Evolutionary conservation across 2,113 vertebrate species (phyloP).

Genomic region (Tachycineta bicolor): DNA sequence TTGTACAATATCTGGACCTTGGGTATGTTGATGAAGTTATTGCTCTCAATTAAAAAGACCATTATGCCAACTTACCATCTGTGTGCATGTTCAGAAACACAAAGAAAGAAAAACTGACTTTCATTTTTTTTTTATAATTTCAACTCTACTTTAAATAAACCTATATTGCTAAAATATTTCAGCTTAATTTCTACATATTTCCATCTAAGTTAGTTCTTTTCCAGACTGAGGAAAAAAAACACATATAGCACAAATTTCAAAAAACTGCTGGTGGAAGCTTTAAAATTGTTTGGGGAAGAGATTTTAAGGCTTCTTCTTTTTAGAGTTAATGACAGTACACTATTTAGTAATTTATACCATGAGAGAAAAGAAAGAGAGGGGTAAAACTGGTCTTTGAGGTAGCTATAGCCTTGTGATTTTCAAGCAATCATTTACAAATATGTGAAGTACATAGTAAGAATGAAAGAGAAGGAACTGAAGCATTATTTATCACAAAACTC

Average conservation of each 20-base stretch:
- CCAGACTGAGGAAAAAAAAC: background rate
- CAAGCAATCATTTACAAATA: background rate
- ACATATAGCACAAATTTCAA: background rate
- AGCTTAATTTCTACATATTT: background rate
- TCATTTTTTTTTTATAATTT: background rate
- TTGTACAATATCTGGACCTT: background rate
- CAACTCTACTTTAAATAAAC: background rate
- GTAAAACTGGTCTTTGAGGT: background rate
- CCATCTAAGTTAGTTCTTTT: background rate
- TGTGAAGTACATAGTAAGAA: background rate
- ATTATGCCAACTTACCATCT: background rate
- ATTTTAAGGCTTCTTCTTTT: background rate
- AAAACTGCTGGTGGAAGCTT: background rate
- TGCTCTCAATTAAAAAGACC: background rate
- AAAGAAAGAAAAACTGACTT: background rate
- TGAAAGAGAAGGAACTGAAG: background rate
- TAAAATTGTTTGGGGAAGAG: background rate
- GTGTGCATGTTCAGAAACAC: background rate
- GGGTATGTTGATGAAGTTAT: background rate
- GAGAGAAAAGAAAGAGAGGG: background rate
- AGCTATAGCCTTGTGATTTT: background rate
- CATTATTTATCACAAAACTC: background rate
- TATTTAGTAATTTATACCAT: background rate
- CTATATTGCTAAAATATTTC: background rate
- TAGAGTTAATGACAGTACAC: background rate